These are phyloP conservation scores for Catharus bicknelli DNA, from an alignment of 2,113 vertebrate genomes.

Conservation along the genomic window DNA sequence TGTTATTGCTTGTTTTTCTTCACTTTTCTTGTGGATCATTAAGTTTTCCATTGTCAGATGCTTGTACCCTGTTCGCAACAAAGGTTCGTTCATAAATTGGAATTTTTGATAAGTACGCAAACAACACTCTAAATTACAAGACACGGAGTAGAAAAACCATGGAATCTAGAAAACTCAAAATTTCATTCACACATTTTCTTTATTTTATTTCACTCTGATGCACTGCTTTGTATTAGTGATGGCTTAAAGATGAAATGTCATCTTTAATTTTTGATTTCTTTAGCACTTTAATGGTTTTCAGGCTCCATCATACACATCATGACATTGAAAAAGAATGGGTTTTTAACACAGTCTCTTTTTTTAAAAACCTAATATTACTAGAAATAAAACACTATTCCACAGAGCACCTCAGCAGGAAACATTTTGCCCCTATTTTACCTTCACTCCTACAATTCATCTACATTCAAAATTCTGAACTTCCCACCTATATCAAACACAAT, in stretches of 20 bases:
- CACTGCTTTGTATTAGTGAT: neutral
- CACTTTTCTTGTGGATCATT: slow-evolving; percentile 12
- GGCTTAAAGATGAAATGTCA: neutral
- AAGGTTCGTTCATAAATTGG: neutral
- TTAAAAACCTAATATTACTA: neutral
- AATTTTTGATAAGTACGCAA: neutral
- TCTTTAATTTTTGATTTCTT: slow-evolving; percentile 37
- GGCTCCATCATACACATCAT: neutral
- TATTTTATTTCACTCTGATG: neutral
- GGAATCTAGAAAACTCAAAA: neutral
- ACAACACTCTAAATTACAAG: neutral
- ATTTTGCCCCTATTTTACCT: neutral
- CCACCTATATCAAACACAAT: neutral
- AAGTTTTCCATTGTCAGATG: slow-evolving; percentile 6
- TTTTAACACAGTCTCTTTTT: neutral
- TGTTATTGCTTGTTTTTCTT: neutral
- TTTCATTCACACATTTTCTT: neutral
- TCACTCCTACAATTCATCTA: neutral
- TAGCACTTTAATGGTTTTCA: neutral
- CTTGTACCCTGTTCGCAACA: neutral
- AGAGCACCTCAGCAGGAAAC: neutral
- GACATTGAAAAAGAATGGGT: neutral
- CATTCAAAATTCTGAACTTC: neutral
- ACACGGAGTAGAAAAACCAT: neutral
- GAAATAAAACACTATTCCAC: neutral